Evolutionary conservation across 1,140 invertebrate species (phyloP), one percentile per base, ranked within the genome.

Genomic region (Parapsyche elsis): DNA sequence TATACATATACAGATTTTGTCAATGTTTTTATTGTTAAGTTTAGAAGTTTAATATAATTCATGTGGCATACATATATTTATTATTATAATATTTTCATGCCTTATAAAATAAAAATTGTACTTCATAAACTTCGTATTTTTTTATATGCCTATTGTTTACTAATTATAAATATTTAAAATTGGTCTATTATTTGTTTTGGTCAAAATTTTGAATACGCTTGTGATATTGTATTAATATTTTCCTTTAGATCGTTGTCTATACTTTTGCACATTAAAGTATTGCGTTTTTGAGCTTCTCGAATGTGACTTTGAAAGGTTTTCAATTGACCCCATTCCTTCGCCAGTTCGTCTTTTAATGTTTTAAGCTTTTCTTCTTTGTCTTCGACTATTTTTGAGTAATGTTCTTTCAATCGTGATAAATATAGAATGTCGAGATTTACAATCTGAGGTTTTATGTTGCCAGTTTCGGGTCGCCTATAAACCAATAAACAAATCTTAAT

Each of bases 311-410:
- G 86, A 57, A 88, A 81, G 70, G 85, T 86, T 84, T 87, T 88
- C 1, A 88, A 80, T 44, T 88, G 87, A 21, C 86, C 85, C 83
- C 88, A 85, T 85, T 87, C 87, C 12, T 86, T 86, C 61, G 83
- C 79, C 16, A 89, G 73, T 57, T 83, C 85, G 78, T 86, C 87
- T 82, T 88, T 88, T 30, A 88, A 73, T 81, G 81, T 86, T 12
- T 84, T 84, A n/a, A 86, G 86, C 84, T 85, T 86, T n/a, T 80
- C 80, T 81, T 89, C 88, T 86, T 88, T 87, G 80, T 88, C 86
- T 76, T 87, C 86, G 19, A 84, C 86, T 38, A 88, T 76, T 24
- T 85, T 85, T 81, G 87, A 86, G 38, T 88, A 81, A 71, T 87
- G 78, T 46, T 83, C 46, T 82, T 88, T 89, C 80, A 89, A 85